Conservation (phyloP, 2,888 invertebrate species). For the Rhyacophila evoluta region DNA sequence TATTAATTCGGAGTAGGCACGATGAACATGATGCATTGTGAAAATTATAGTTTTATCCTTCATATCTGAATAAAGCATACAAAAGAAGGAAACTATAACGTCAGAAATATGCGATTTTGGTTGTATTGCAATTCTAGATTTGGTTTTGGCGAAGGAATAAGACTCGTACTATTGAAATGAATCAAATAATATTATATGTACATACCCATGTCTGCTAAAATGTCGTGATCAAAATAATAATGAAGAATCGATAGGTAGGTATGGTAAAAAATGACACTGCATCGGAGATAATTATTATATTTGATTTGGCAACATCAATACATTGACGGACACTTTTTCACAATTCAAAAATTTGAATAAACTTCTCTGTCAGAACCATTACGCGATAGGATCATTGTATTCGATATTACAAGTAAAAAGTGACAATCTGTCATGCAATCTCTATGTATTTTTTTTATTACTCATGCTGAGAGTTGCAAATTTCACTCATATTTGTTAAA, state of each 20-base stretch:
- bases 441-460: neutral
- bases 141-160: too few species aligned
- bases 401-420: neutral
- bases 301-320: neutral
- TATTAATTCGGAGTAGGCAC: too few species aligned
- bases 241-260: neutral
- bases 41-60: too few species aligned
- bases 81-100: too few species aligned
- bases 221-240: neutral
- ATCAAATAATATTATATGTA: too few species aligned
- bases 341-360: constrained; percentile 10
- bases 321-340: neutral
- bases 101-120: too few species aligned
- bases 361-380: neutral
- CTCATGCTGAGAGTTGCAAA: too few species aligned
- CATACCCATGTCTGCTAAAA: neutral
- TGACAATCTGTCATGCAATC: neutral
- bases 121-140: too few species aligned
- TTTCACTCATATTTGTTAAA: too few species aligned
- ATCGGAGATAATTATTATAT: neutral
- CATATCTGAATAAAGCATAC: too few species aligned
- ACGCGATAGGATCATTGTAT: neutral
- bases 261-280: constrained; percentile 10
- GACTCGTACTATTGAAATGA: too few species aligned
- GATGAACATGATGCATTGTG: too few species aligned